phyloP scores from a whole-genome alignment of 2,888 invertebrate genomes.

The Zhuqinia jingwanae region DNA sequence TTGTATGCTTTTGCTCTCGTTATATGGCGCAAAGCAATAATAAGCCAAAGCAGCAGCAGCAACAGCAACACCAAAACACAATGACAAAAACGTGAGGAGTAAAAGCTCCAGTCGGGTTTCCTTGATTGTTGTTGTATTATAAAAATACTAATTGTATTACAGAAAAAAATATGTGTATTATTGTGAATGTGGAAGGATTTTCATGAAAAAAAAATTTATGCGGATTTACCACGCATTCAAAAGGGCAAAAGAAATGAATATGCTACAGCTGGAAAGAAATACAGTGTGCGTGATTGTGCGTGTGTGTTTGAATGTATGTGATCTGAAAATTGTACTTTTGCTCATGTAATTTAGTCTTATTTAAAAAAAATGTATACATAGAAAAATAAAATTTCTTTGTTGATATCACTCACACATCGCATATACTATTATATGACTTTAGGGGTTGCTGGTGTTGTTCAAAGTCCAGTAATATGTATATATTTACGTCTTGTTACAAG shows the following conservation, averaged over 20 bases:
- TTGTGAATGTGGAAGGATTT: constrained; percentile 9
- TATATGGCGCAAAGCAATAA: neutral
- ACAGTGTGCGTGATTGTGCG: neutral
- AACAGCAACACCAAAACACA: neutral
- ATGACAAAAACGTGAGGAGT: constrained; percentile 1
- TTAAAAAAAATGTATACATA: neutral
- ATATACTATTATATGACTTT: constrained; percentile 1
- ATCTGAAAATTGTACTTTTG: too few species aligned
- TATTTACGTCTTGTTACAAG: constrained; percentile 26
- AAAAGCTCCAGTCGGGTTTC: neutral
- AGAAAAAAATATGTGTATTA: neutral
- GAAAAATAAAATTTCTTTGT: neutral
- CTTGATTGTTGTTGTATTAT: neutral
- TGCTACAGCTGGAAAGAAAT: neutral
- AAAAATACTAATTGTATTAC: constrained; percentile 28
- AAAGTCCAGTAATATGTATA: neutral
- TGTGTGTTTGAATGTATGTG: neutral
- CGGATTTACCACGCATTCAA: constrained; percentile 46
- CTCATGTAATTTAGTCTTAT: neutral
- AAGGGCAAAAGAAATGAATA: neutral
- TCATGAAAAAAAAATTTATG: constrained; percentile 27
- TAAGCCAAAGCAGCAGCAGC: neutral
- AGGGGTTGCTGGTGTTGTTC: neutral
- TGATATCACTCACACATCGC: neutral
- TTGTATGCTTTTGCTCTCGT: neutral